Conservation (phyloP, 2,797 vertebrate species). For the Limnodromus scolopaceus region DNA sequence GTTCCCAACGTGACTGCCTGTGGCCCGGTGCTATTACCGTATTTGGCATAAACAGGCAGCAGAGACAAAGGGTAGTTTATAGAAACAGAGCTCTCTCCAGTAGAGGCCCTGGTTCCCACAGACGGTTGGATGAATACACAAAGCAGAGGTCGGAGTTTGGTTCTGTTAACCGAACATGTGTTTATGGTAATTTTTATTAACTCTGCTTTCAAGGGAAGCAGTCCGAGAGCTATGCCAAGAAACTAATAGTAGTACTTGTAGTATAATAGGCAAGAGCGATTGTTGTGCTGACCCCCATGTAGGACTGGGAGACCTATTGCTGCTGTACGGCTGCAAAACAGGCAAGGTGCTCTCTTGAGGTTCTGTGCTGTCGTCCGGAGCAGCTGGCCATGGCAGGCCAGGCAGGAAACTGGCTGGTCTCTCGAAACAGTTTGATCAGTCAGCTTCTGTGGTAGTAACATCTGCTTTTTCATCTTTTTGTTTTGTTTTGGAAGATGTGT, state of each 20-base stretch:
- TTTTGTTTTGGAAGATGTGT: not conserved
- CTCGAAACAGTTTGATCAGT: not conserved
- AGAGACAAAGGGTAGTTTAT: not conserved
- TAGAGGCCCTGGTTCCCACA: not conserved
- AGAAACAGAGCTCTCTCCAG: not conserved
- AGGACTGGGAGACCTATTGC: not conserved
- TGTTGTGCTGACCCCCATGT: not conserved
- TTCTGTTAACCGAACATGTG: not conserved
- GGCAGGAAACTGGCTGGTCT: not conserved
- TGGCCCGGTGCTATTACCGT: not conserved
- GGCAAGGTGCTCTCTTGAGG: not conserved
- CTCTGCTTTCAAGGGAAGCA: not conserved
- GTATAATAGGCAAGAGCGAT: not conserved
- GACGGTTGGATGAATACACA: not conserved
- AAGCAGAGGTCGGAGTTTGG: not conserved
- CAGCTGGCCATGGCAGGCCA: not conserved
- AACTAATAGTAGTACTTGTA: not conserved
- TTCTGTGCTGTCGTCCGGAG: not conserved
- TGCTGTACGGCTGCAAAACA: not conserved
- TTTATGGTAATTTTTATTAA: slow-evolving; percentile 11
- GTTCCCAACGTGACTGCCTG: not conserved
- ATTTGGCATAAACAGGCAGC: slow-evolving; percentile 39
- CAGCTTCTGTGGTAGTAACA: not conserved
- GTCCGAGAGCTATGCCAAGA: not conserved
- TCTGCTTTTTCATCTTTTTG: not conserved